Evolutionary conservation across 2,888 invertebrate genomes (phyloP), one percentile per base, ranked within the genome.

Genomic region (Dryobota labecula): DNA sequence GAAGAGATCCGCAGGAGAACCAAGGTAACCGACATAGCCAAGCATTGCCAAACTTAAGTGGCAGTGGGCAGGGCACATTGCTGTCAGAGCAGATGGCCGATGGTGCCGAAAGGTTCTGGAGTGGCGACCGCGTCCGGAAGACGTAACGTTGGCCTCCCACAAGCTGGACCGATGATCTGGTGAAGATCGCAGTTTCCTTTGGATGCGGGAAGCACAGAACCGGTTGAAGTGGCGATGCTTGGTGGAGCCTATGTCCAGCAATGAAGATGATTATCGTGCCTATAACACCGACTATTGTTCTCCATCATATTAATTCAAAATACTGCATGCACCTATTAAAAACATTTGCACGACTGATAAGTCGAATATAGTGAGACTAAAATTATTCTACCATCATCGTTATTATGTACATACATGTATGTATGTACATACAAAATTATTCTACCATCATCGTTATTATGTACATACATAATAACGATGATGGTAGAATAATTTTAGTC

Each of bases 291-390:
- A 57, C 56, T 62, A 58, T 68, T 60, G 49, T 78, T 73, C 45
- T 38, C 11, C 9, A 45, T 41, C 33, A 18, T 20, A 69, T 36
- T 74, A 71, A 84, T 69, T n/a, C n/a, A n/a, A n/a, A n/a, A n/a
- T n/a, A n/a, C n/a, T n/a, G n/a, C n/a, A n/a, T n/a, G n/a, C n/a
- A n/a, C n/a, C n/a, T n/a, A n/a, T n/a, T n/a, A n/a, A n/a, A n/a
- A n/a, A n/a, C n/a, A n/a, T n/a, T n/a, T n/a, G n/a, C n/a, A n/a
- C n/a, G n/a, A n/a, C n/a, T n/a, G n/a, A n/a, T n/a, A n/a, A n/a
- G n/a, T n/a, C n/a, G n/a, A n/a, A n/a, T n/a, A n/a, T n/a, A n/a
- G n/a, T n/a, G n/a, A n/a, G n/a, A n/a, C n/a, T n/a, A n/a, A n/a
- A n/a, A n/a, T n/a, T n/a, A n/a, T n/a, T n/a, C n/a, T n/a, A n/a